These are phyloP conservation scores for Pristis pectinata DNA, from an alignment of 2,797 vertebrate species.

Conservation along the genomic window DNA sequence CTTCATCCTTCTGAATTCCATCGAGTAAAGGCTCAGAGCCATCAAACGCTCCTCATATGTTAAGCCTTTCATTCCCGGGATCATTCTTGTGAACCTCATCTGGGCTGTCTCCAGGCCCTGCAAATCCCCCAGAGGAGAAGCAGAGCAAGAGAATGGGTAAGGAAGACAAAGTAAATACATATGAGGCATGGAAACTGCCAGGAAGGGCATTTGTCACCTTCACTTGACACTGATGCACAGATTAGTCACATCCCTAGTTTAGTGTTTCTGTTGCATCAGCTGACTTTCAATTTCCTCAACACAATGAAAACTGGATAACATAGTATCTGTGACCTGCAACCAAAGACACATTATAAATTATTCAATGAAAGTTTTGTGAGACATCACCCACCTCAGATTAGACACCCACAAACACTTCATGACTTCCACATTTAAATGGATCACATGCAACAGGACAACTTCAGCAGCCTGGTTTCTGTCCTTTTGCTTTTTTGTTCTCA, in stretches of 20 bases:
- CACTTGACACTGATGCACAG: background rate
- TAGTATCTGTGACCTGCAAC: background rate
- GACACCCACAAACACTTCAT: background rate
- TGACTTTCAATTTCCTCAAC: background rate
- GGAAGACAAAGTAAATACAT: background rate
- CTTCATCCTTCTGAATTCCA: too few species aligned
- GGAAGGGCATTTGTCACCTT: background rate
- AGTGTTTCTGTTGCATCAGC: background rate
- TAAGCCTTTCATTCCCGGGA: too few species aligned
- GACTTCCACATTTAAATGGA: background rate
- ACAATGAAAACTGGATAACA: background rate
- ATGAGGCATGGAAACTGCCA: background rate
- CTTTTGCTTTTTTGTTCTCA: background rate
- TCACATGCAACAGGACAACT: background rate
- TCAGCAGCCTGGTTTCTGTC: background rate
- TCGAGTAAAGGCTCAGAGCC: too few species aligned
- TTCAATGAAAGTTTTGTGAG: background rate
- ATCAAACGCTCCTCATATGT: too few species aligned
- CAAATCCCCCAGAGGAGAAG: background rate
- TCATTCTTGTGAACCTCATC: too few species aligned
- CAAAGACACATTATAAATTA: background rate
- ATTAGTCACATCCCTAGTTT: background rate
- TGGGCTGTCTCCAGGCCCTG: too few species aligned
- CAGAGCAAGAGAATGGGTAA: background rate
- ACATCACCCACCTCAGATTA: background rate